Evolutionary conservation across 2,888 invertebrate genomes (phyloP).

Genomic region (Helleia helle): DNA sequence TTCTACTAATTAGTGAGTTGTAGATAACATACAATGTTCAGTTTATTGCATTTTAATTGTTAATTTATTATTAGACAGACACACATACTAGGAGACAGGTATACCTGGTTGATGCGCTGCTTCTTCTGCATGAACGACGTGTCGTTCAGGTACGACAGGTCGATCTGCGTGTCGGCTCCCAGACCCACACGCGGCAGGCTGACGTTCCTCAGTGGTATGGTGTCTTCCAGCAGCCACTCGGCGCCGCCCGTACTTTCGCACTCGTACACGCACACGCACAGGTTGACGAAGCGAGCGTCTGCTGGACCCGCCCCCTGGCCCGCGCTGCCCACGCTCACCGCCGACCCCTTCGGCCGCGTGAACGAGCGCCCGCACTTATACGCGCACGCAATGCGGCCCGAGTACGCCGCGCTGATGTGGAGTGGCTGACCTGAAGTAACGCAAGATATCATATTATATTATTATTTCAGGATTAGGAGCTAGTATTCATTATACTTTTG

Average conservation of each 20-base stretch:
- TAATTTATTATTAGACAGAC: too few relatives aligned
- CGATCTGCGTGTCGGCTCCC: conserved; percentile 86
- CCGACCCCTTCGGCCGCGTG: conserved; percentile 86
- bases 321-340: conserved; percentile 75
- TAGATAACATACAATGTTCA: too few relatives aligned
- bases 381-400: conserved; percentile 97
- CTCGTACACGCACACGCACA: conserved; percentile 97
- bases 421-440: conserved; percentile 81
- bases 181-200: conserved; percentile 88
- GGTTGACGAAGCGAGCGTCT: conserved; percentile 87
- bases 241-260: conserved; percentile 97
- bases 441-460: too few relatives aligned
- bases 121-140: conserved; percentile 86
- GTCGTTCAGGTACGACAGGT: conserved; percentile 87
- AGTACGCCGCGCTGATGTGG: conserved; percentile 97
- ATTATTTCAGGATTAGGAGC: too few relatives aligned
- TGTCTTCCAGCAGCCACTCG: conserved; percentile 96
- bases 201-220: conserved; percentile 94
- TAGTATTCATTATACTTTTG: too few relatives aligned
- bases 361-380: conserved; percentile 95
- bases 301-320: conserved; percentile 12
- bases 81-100: too few relatives aligned
- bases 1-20: too few relatives aligned
- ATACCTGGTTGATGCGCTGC: conserved; percentile 83
- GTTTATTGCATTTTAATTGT: too few relatives aligned